These are phyloP conservation scores for Clamator glandarius DNA, from an alignment of 2,797 vertebrate genomes.

Conservation along the genomic window DNA sequence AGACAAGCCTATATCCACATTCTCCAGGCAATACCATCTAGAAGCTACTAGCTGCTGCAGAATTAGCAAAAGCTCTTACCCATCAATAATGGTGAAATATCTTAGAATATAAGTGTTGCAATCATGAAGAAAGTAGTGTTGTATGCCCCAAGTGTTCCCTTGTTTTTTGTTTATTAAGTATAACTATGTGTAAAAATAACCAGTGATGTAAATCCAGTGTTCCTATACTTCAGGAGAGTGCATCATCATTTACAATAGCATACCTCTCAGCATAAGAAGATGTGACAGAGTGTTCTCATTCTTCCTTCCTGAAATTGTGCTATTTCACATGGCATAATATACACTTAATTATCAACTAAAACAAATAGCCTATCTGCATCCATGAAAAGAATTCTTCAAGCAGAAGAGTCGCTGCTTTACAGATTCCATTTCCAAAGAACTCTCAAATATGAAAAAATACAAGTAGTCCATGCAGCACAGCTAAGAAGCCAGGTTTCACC, in stretches of 20 bases:
- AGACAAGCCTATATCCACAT: neutral
- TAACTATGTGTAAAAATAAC: neutral
- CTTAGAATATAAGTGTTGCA: neutral
- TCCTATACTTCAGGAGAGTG: neutral
- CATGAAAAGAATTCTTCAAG: neutral
- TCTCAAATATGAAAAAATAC: neutral
- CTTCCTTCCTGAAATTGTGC: neutral
- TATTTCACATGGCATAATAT: neutral
- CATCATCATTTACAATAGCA: neutral
- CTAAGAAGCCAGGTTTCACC: neutral
- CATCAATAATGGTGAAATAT: neutral
- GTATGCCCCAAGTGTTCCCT: neutral
- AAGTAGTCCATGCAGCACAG: neutral
- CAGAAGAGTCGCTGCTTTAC: neutral
- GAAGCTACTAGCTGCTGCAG: neutral
- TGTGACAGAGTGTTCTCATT: neutral
- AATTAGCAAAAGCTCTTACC: neutral
- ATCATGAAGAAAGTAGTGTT: neutral
- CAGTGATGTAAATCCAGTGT: neutral
- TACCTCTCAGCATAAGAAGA: neutral
- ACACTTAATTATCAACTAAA: neutral
- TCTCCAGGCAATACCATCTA: neutral
- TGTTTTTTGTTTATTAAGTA: conserved; percentile 24
- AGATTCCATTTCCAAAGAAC: neutral
- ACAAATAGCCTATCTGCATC: neutral